Evolutionary conservation across 2,888 invertebrate genomes (phyloP).

Genomic region (Geotrupes spiniger): DNA sequence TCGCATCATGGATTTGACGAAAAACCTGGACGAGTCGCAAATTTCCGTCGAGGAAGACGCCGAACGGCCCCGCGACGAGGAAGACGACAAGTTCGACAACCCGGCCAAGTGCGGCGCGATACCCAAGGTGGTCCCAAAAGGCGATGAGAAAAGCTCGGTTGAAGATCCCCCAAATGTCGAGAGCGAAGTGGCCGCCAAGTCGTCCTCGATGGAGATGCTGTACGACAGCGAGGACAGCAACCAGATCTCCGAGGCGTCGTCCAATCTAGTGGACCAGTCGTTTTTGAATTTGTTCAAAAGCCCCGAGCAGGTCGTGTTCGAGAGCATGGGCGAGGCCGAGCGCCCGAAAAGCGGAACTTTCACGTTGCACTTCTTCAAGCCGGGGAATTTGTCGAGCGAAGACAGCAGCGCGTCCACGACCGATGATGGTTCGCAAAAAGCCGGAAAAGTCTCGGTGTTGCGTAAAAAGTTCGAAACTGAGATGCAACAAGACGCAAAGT

Average conservation of each 20-base stretch:
- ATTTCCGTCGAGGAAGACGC: background rate
- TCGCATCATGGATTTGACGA: slow-evolving; percentile 10
- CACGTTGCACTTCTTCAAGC: slow-evolving; percentile 17
- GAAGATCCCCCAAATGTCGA: slow-evolving; percentile 3
- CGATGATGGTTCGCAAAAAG: slow-evolving; percentile 1
- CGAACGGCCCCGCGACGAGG: background rate
- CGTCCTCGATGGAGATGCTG: slow-evolving; percentile 22
- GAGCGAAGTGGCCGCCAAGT: slow-evolving; percentile 1
- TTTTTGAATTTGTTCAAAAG: slow-evolving; percentile 20
- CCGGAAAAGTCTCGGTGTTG: slow-evolving; percentile 14
- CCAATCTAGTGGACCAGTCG: slow-evolving; percentile 8
- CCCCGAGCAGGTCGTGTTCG: slow-evolving; percentile 19
- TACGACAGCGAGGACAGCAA: slow-evolving; percentile 20
- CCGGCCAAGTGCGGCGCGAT: slow-evolving; percentile 7
- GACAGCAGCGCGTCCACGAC: slow-evolving; percentile 11
- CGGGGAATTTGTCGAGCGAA: slow-evolving; percentile 15
- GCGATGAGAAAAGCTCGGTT: background rate
- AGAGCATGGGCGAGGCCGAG: slow-evolving; percentile 13
- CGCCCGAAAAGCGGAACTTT: slow-evolving; percentile 2
- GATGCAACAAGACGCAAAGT: background rate
- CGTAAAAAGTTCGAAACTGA: slow-evolving; percentile 21
- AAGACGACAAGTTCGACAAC: slow-evolving; percentile 7
- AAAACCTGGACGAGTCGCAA: slow-evolving; percentile 3
- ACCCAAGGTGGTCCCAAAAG: slow-evolving; percentile 2
- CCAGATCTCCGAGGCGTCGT: slow-evolving; percentile 8